Conservation (phyloP, 2,888 invertebrate genomes). For the Desoria tigrina region DNA sequence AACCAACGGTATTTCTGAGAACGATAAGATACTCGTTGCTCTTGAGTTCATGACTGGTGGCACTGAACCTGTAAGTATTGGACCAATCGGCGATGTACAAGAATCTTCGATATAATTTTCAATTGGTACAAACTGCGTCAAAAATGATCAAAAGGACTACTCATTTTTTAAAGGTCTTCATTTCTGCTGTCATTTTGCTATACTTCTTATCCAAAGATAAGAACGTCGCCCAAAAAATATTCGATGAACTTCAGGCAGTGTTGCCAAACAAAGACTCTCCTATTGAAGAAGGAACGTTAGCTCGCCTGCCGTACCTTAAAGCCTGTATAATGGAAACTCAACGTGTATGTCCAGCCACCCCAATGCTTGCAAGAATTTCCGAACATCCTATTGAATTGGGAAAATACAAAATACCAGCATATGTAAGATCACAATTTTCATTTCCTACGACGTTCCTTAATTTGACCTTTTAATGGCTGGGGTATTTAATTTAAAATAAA, state of each 20-base stretch:
- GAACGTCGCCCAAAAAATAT: constrained; percentile 67
- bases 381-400: constrained; percentile 69
- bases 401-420: constrained; percentile 70
- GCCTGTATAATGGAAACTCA: constrained; percentile 79
- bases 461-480: not conserved
- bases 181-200: too few relatives aligned
- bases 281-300: constrained; percentile 63
- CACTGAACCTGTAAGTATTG: constrained; percentile 74
- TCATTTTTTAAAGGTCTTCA: too few relatives aligned
- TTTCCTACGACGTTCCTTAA: not conserved
- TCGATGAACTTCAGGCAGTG: constrained; percentile 63
- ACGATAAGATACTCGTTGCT: constrained; percentile 59
- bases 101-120: too few relatives aligned
- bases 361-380: constrained; percentile 74
- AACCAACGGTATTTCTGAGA: not conserved
- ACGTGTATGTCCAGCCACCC: constrained; percentile 72
- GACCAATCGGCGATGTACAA: too few relatives aligned
- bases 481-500: constrained; percentile 3
- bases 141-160: too few relatives aligned
- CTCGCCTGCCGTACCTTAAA: constrained; percentile 71
- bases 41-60: constrained; percentile 86
- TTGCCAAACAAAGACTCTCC: constrained; percentile 60
- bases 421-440: constrained; percentile 63
- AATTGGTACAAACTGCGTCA: too few relatives aligned
- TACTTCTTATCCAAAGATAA: constrained; percentile 61